phyloP scores from a whole-genome alignment of 2,113 vertebrate species.

The Ceyx margarethae region DNA sequence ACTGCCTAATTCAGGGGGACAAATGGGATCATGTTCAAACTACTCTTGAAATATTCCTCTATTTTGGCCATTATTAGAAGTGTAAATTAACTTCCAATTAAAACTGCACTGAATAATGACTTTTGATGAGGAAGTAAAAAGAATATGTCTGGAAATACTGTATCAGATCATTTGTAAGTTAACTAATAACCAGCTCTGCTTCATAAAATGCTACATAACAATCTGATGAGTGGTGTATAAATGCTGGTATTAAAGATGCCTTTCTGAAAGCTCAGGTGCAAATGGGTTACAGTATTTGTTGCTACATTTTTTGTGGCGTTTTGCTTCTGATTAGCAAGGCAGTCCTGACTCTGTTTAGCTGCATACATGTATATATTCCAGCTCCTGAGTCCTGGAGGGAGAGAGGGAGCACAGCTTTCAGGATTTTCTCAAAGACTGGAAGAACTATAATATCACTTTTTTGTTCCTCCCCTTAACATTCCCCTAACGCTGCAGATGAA shows the following conservation, averaged over 20 bases:
- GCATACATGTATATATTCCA: not conserved
- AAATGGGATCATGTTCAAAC: not conserved
- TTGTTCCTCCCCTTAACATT: not conserved
- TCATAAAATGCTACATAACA: not conserved
- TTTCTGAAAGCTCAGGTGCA: not conserved
- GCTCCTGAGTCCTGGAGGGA: not conserved
- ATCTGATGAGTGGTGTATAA: not conserved
- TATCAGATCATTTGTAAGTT: not conserved
- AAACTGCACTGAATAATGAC: not conserved
- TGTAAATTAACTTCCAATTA: not conserved
- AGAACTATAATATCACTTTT: accelerated
- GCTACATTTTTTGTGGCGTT: not conserved
- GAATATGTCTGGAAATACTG: not conserved
- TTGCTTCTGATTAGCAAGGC: not conserved
- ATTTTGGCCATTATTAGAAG: not conserved
- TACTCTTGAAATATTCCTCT: not conserved
- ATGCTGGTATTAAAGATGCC: not conserved
- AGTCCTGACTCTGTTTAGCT: not conserved
- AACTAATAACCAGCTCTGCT: not conserved
- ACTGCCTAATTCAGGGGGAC: accelerated
- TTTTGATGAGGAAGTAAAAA: not conserved
- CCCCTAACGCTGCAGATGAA: not conserved
- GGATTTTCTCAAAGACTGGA: not conserved
- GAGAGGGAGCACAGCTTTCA: not conserved
- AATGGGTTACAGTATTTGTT: not conserved